Percentiles rank a stretch among this genome's conserved stretches.
Conservation (phyloP, 2,113 vertebrate genomes). For the Spilogale gracilis region DNA sequence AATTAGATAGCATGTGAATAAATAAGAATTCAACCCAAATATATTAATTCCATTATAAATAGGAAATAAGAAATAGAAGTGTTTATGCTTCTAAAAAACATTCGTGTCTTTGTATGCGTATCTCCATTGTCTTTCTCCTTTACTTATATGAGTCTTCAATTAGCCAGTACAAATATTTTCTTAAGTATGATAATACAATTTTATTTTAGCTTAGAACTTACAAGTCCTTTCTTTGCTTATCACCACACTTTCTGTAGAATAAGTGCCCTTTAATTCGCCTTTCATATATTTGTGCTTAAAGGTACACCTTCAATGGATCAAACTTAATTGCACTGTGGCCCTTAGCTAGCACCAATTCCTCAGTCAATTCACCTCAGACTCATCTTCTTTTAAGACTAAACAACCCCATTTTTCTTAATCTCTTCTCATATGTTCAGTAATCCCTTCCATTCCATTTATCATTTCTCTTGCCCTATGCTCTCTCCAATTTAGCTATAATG, state of each 20-base stretch:
- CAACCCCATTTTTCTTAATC: conserved; percentile 84
- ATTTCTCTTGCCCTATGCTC: conserved; percentile 83
- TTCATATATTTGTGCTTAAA: conserved; percentile 79
- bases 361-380: conserved; percentile 83
- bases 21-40: neutral
- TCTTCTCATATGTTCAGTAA: conserved; percentile 82
- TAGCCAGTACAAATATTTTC: conserved; percentile 77
- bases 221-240: conserved; percentile 79
- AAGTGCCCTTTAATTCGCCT: conserved; percentile 75
- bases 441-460: conserved; percentile 83
- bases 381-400: conserved; percentile 82
- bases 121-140: neutral
- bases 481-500: conserved; percentile 80
- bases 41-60: neutral
- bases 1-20: neutral
- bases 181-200: conserved; percentile 72
- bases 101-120: neutral
- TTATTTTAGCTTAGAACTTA: conserved; percentile 79
- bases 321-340: conserved; percentile 83
- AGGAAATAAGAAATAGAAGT: conserved; percentile 29
- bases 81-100: neutral
- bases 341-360: conserved; percentile 82
- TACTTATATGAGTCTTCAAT: conserved; percentile 68
- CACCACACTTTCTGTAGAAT: conserved; percentile 77
- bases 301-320: conserved; percentile 80